Conservation (phyloP, 2,113 vertebrate species). For the Lepus americanus region DNA sequence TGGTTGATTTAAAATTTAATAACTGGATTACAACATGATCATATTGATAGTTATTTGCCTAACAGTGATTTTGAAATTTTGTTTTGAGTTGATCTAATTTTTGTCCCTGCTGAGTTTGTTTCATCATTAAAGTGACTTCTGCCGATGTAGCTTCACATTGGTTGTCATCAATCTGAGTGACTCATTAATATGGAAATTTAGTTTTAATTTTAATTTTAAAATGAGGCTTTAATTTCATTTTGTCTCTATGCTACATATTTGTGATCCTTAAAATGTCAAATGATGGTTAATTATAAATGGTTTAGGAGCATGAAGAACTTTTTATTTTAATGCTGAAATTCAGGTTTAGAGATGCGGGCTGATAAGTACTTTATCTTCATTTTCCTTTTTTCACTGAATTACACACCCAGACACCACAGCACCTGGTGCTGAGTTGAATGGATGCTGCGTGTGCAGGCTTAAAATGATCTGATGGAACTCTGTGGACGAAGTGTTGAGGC, state of each 20-base stretch:
- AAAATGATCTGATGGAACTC: background rate
- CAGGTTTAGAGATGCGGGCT: constrained; percentile 32
- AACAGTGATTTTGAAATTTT: constrained; percentile 34
- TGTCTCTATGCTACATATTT: background rate
- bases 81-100: constrained; percentile 45
- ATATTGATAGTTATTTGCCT: background rate
- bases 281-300: constrained; percentile 14
- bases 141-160: background rate
- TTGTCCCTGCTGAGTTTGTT: background rate
- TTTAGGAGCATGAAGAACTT: constrained; percentile 39
- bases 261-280: background rate
- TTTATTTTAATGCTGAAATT: constrained; percentile 62
- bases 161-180: background rate
- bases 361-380: constrained; percentile 42
- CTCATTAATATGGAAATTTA: constrained; percentile 14
- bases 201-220: constrained; percentile 31
- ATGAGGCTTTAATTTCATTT: constrained; percentile 22
- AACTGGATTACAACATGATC: background rate
- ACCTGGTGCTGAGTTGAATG: background rate
- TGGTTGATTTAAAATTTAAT: background rate
- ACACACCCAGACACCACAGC: background rate
- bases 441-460: constrained; percentile 10
- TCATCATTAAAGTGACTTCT: background rate
- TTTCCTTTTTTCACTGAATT: background rate
- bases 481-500: background rate